A percentile compares a stretch with the other conserved stretches of the same genome.
phyloP scores from a whole-genome alignment of 2,113 vertebrate genomes.

The Nothocercus nigrocapillus region DNA sequence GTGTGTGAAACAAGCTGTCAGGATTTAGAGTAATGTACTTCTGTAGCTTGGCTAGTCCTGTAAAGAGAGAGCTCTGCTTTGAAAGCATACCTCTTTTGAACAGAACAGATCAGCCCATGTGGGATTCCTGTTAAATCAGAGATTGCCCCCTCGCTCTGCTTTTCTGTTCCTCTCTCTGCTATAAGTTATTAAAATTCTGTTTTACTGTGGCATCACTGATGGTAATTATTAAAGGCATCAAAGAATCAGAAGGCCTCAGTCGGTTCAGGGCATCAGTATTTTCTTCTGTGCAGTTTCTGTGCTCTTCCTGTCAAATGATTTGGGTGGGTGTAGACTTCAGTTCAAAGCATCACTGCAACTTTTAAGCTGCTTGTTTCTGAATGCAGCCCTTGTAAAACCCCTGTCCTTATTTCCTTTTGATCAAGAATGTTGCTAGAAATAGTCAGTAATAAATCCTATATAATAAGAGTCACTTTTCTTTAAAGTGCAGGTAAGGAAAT shows the following conservation, averaged over 20 bases:
- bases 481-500: neutral
- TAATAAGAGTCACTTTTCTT: neutral
- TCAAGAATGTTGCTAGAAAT: neutral
- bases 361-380: neutral
- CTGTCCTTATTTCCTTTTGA: neutral
- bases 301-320: neutral
- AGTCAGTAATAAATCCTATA: neutral
- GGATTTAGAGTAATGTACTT: neutral
- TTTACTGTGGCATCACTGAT: neutral
- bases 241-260: neutral
- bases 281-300: neutral
- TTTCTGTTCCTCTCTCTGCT: no score
- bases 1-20: neutral
- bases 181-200: neutral
- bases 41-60: neutral
- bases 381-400: neutral
- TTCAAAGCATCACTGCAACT: neutral
- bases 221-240: neutral
- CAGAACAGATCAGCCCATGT: neutral
- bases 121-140: neutral
- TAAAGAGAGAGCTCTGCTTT: neutral
- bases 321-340: neutral
- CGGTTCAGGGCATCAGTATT: neutral
- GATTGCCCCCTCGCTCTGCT: neutral
- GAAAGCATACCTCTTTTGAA: neutral